Evolutionary conservation across 2,888 invertebrate genomes (phyloP).

Genomic region (Cephus nigrinus): DNA sequence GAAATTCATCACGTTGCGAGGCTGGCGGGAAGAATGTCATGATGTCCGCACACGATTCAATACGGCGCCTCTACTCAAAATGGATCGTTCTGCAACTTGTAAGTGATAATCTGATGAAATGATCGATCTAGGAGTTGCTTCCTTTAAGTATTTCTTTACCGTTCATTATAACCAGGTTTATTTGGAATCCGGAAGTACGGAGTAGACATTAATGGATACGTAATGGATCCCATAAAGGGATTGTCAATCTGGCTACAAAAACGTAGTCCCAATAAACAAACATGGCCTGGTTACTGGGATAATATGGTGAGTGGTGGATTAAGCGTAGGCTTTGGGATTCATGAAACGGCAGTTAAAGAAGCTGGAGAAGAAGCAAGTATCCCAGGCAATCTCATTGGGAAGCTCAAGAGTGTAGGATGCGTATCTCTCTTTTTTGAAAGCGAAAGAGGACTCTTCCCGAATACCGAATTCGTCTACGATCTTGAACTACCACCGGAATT

Average conservation of each 20-base stretch:
- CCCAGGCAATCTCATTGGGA: conserved; percentile 80
- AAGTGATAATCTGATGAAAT: conserved; percentile 47
- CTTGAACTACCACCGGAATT: conserved; percentile 91
- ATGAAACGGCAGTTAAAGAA: conserved; percentile 93
- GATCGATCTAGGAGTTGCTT: not conserved
- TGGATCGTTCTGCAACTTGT: conserved; percentile 95
- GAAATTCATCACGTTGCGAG: conserved; percentile 83
- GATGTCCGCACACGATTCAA: conserved; percentile 85
- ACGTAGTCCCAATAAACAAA: conserved; percentile 90
- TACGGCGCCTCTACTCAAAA: conserved; percentile 74
- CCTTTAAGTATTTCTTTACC: not conserved
- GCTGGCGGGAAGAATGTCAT: conserved; percentile 96
- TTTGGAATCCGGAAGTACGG: conserved; percentile 96
- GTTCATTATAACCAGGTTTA: conserved; percentile 67
- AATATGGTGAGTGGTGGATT: conserved; percentile 96
- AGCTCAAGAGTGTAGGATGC: conserved; percentile 81
- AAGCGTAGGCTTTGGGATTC: conserved; percentile 87
- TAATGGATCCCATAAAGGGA: conserved; percentile 85
- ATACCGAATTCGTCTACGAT: conserved; percentile 94
- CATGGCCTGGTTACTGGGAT: conserved; percentile 96
- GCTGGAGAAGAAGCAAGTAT: conserved; percentile 95
- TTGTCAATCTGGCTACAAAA: conserved; percentile 94
- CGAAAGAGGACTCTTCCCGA: conserved; percentile 92
- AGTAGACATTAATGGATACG: conserved; percentile 94
- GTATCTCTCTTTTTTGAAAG: conserved; percentile 94